Base-by-base conservation (phyloP, 2,888 invertebrate species). In the Melinaea menophilus region DNA sequence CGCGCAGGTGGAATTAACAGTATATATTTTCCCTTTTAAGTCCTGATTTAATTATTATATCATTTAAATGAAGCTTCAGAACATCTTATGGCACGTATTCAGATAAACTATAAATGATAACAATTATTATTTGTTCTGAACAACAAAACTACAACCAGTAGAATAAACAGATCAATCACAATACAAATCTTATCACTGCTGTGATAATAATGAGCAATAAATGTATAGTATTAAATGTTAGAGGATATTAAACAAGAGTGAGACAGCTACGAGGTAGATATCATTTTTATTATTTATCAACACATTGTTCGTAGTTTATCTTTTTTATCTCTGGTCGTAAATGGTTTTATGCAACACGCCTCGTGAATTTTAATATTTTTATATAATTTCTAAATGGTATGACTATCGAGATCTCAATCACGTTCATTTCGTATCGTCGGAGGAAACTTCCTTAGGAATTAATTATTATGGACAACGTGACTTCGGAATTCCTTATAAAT, bases 361-460 rank as follows among this genome's bases (percentile, higher is more conserved):
- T 31, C 31, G 3, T 51, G 51, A 31, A 31, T 51, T 51, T 31
- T 7, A 51, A 46, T n/a, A 48, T 48, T 31, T 7, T 9, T 1
- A 31, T 31, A 51, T 51, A 1, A 31, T 31, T 7, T 7, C 22
- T n/a, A 22, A n/a, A 22, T 13, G 48, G 5, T 11, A 4, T n/a
- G 7, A 3, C 3, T 51, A 51, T 51, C 51, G 31, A 51, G 31
- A 31, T 51, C 51, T 7, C 1, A 22, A 51, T 51, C 51, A 51
- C 51, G 51, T 51, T 51, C 2, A 41, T 9, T 41, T 41, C 41
- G 41, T 41, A 9, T 51, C 51, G 7, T 31, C 9, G 7, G 31
- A 51, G 12, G 48, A 22, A 22, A 51, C 51, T 51, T 51, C 51
- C 51, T 51, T 51, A 5, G 31, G 51, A 5, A 31, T 51, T 51